These are phyloP conservation scores for Echiichthys vipera DNA, from an alignment of 2,797 vertebrate genomes.

Conservation along the genomic window DNA sequence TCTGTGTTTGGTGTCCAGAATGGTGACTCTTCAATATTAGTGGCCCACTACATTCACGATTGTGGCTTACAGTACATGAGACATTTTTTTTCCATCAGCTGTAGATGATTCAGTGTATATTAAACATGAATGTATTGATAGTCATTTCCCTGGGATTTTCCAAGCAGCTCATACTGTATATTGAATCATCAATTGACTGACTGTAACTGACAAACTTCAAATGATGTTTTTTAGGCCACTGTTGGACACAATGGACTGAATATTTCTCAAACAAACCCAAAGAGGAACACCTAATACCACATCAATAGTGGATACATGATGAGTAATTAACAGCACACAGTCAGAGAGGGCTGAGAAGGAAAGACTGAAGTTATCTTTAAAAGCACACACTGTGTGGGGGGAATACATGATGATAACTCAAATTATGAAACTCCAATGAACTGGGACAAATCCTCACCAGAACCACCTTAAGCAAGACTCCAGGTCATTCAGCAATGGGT, in stretches of 20 bases:
- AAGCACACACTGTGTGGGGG: background rate
- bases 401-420: constrained; percentile 5
- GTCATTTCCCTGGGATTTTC: background rate
- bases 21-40: background rate
- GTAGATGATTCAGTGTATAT: no score
- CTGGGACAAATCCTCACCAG: background rate
- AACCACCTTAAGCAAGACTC: background rate
- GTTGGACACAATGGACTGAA: background rate
- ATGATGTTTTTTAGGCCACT: background rate
- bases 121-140: background rate
- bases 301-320: constrained; percentile 21
- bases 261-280: constrained; percentile 9
- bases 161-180: constrained; percentile 15
- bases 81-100: no score
- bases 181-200: constrained; percentile 11
- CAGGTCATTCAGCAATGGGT: background rate
- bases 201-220: background rate
- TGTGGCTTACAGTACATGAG: no score
- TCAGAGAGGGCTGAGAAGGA: background rate
- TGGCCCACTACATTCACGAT: background rate
- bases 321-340: constrained; percentile 24
- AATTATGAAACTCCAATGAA: constrained; percentile 10
- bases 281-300: constrained; percentile 23
- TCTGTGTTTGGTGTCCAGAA: background rate
- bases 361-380: constrained; percentile 16